Base-by-base conservation (phyloP, 1,140 invertebrate species). In the Saccostrea echinata region DNA sequence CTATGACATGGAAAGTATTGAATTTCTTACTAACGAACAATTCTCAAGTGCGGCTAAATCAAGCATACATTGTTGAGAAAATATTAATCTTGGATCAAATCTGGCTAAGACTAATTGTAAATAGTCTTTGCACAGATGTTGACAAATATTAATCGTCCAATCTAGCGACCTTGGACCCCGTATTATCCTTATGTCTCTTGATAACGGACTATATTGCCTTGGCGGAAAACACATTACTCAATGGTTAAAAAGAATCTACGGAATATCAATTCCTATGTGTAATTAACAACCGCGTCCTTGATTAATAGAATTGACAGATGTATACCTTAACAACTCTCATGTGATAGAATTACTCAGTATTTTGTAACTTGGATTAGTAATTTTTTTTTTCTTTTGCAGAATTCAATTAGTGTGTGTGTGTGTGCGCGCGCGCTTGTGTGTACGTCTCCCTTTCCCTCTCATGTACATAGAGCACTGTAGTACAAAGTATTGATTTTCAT, bases 11-110 rank as follows among this genome's bases (percentile, higher is more conserved):
- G 1, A 11, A 30, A 33, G 68, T 76, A 76, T 76, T 76, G 68
- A 76, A 76, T 76, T 76, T 76, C 68, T 76, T 76, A 16, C 27
- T 76, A 76, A 76, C 30, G 68, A 76, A 76, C 68, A 16, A 27
- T 43, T 76, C 68, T 76, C 68, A 27, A 30, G 68, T 76, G 68
- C 13, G 43, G 24, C 27, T 76, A 33, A 76, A 76, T 76, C 27
- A 30, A 30, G 68, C 16, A 76, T 30, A 76, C 68, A 76, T 76
- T 76, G 68, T 76, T 76, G 24, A 30, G 68, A 30, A 64, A 30
- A 27, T 33, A 76, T 76, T 30, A 43, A 30, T 76, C 27, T 33
- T 9, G 30, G 68, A 76, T 33, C 27, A 30, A 76, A 76, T 76
- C 68, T 76, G 6, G 68, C 24, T 76, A 27, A 76, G 11, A 30